Evolutionary conservation across 1,140 invertebrate genomes (phyloP), one percentile per base, ranked within the genome.

Genomic region (Trichoplusia ni): DNA sequence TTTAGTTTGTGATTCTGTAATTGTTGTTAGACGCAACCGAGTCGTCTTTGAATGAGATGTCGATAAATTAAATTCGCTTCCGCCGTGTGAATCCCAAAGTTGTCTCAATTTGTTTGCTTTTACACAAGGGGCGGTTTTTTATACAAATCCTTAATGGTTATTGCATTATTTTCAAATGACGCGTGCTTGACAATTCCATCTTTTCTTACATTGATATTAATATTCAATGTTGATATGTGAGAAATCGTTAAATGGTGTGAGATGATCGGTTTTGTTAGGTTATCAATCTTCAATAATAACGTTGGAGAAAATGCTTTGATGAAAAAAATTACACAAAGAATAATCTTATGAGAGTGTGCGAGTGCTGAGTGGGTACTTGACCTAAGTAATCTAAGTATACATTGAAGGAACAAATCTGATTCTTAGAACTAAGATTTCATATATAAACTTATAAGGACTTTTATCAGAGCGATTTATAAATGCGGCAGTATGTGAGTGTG

Each of bases 21-120:
- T 89, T 88, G 84, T 88, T 74, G 73, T 82, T 71, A 81, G 69
- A 80, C 69, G 78, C 78, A 84, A 84, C 64, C 65, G 73, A 85
- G 78, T 73, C 76, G 75, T 80, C 70, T 85, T 84, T 79, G 79
- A 88, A 89, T 89, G 77, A 85, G 82, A 83, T 77, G 75, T 82
- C 85, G 71, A 90, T 90, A 90, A 90, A 90, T 89, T 87, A 90
- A 88, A 89, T 90, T 88, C 66, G 79, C 77, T 90, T 89, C 86
- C 86, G 86, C 84, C 63, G 66, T 81, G 77, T 81, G 78, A 88
- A 79, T 87, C 83, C 79, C 74, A 84, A 85, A 79, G 82, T 86
- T 77, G 71, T 84, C 84, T 89, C 82, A 86, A 87, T 89, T 90
- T 90, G 83, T 88, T 90, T 75, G 86, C 75, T 75, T 69, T 81